A percentile compares a stretch with the other conserved stretches of the same genome.
Evolutionary conservation across 2,797 vertebrate genomes (phyloP).

Genomic region (Kryptopterus vitreolus): DNA sequence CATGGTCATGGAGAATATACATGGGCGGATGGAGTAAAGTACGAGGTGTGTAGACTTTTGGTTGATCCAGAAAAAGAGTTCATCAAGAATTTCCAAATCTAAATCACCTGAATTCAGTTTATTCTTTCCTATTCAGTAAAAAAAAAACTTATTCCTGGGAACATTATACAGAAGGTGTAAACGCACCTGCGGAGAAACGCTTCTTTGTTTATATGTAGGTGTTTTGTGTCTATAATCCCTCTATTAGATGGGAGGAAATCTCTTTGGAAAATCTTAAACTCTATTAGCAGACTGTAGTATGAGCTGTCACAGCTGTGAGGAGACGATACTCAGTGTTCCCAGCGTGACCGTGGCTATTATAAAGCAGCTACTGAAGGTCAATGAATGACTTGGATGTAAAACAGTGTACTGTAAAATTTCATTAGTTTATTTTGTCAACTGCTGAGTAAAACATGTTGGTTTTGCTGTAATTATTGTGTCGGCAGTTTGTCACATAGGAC

Average conservation of each 20-base stretch:
- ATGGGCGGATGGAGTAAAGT: slow-evolving; percentile 80
- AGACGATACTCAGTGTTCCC: background rate
- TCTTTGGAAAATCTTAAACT: background rate
- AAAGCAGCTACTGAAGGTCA: background rate
- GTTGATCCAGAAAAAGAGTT: background rate
- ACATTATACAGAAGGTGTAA: background rate
- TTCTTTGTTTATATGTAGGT: background rate
- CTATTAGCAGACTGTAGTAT: background rate
- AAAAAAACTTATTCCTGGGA: background rate
- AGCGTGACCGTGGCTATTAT: background rate
- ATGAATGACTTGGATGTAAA: background rate
- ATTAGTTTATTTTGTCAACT: background rate
- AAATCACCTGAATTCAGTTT: too few species aligned
- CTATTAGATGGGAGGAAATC: background rate
- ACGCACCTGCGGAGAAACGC: background rate
- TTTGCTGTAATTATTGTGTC: background rate
- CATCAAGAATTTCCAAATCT: too few species aligned
- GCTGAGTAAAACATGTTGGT: background rate
- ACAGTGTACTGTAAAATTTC: background rate
- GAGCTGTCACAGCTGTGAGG: background rate
- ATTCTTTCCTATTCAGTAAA: background rate
- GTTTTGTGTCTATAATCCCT: background rate
- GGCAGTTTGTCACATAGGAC: background rate
- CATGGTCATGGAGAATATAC: slow-evolving; percentile 82
- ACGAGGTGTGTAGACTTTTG: slow-evolving; percentile 76